Base-by-base conservation (phyloP, 2,113 vertebrate genomes). In the Pomatostomus ruficeps region DNA sequence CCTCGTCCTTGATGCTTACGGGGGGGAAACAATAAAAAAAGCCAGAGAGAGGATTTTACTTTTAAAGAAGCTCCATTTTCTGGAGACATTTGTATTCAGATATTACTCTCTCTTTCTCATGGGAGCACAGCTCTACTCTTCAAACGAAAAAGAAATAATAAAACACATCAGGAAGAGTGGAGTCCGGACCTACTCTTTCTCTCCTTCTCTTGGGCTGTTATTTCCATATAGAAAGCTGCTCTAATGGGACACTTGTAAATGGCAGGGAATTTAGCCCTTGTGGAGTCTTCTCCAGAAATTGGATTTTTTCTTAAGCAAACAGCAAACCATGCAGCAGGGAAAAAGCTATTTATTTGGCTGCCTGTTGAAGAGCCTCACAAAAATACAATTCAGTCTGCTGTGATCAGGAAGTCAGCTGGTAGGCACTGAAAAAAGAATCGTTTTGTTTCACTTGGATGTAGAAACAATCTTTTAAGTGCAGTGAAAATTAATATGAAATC, bases 281-380 rank as follows among this genome's bases (percentile, higher is more conserved):
- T 95, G 97, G 94, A 94, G 96, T 96, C 97, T 97, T 97, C 93
- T 96, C 94, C 91, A 97, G 97, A 98, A 98, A 99, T 98, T 98
- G 96, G 98, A 98, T 98, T 98, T 97, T 97, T 97, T 97, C 95
- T 97, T 97, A 96, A 97, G 96, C 97, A 98, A 97, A 98, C 98
- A 98, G 96, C 96, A 97, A 97, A 97, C 95, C 92, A 91, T 97
- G 96, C 96, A 97, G 96, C 83, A 21, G 93, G 95, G 95, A 40
- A 95, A 98, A 98, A 97, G 92, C 97, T 97, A 97, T 98, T 98
- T 98, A 97, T 97, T 96, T 97, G 95, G 57, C 96, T 95, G 96
- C 74, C 92, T 88, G 88, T 89, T 97, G 96, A 97, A 98, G 93
- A 96, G 54, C 51, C 94, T 96, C 95, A 85, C 76, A 96, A 97